Base-by-base conservation (phyloP, 2,888 invertebrate genomes). In the Nymphalis urticae region DNA sequence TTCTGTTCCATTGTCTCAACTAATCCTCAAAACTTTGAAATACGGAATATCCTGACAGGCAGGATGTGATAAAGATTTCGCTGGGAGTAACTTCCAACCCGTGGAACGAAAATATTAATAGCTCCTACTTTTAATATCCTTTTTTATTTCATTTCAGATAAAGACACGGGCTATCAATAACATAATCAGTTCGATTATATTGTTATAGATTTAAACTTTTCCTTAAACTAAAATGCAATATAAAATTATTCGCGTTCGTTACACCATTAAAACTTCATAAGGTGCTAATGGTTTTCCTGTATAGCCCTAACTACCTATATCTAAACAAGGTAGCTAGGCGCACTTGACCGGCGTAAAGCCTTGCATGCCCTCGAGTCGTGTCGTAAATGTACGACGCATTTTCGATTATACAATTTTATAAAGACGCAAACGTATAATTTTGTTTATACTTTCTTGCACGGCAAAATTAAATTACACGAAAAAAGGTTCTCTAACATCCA, bases 261-360 rank as follows among this genome's bases (percentile, higher is more conserved):
- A 66, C 54, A 8, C 54, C 54, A 32, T 66, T 61, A 47, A 53
- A 51, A 36, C 72, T 66, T 53, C 56, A 70, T 72, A 72, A 68
- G 70, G 58, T n/a, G 68, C 65, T 66, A 69, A 71, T 65, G 64
- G 70, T 73, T 70, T 74, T 73, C 74, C 74, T 74, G 66, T 74
- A 66, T 65, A 59, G 60, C 24, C 48, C 58, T 59, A 63, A 68
- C 68, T 71, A 61, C 66, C 68, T 63, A 67, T 50, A 69, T 58
- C 76, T 75, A 72, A 73, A 77, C 74, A 82, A 75, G 85, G 87
- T 71, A 79, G 72, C 81, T 75, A 66, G 86, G 75, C 78, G 86
- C 80, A 83, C 87, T 88, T 88, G 87, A 88, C 87, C 87, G 80
- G 58, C 62, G 72, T 66, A 68, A 56, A 75, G 73, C 79, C 76